Evolutionary conservation across 2,888 invertebrate genomes (phyloP).

Genomic region (Tyria jacobaeae): DNA sequence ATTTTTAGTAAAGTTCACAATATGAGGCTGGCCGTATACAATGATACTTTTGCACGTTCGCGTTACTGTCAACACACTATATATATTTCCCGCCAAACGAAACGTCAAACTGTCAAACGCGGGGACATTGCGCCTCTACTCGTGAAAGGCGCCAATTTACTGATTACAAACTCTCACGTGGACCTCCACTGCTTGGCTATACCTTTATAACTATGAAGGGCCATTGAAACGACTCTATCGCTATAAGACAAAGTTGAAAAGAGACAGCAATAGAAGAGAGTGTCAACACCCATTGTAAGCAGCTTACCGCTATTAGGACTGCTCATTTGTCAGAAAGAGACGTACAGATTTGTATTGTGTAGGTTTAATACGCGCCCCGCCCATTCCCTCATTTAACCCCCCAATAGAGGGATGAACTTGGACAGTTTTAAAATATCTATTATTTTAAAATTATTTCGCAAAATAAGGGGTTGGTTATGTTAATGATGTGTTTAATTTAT

Average conservation of each 20-base stretch:
- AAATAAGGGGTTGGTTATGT: constrained; percentile 85
- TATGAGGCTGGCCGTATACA: constrained; percentile 53
- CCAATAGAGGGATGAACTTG: constrained; percentile 80
- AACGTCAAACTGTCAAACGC: constrained; percentile 83
- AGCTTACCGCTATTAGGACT: constrained; percentile 80
- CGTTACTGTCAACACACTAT: constrained; percentile 59
- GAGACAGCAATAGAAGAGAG: constrained; percentile 65
- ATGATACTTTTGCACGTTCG: constrained; percentile 51
- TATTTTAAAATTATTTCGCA: constrained; percentile 85
- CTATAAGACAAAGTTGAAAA: constrained; percentile 58
- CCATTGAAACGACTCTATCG: constrained; percentile 71
- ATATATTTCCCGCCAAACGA: constrained; percentile 80
- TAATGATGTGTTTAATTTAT: constrained; percentile 84
- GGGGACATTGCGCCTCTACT: constrained; percentile 79
- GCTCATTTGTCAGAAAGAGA: constrained; percentile 84
- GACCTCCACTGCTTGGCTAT: constrained; percentile 73
- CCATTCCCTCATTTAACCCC: constrained; percentile 77
- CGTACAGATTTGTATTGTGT: constrained; percentile 69
- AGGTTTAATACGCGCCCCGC: constrained; percentile 75
- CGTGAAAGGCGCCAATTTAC: constrained; percentile 83
- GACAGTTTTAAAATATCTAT: constrained; percentile 86
- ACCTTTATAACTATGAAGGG: constrained; percentile 81
- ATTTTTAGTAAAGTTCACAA: constrained; percentile 61
- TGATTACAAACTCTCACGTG: constrained; percentile 86
- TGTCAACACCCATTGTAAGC: constrained; percentile 83